These are phyloP conservation scores for Halesus radiatus DNA, from an alignment of 1,140 invertebrate genomes.

Conservation along the genomic window DNA sequence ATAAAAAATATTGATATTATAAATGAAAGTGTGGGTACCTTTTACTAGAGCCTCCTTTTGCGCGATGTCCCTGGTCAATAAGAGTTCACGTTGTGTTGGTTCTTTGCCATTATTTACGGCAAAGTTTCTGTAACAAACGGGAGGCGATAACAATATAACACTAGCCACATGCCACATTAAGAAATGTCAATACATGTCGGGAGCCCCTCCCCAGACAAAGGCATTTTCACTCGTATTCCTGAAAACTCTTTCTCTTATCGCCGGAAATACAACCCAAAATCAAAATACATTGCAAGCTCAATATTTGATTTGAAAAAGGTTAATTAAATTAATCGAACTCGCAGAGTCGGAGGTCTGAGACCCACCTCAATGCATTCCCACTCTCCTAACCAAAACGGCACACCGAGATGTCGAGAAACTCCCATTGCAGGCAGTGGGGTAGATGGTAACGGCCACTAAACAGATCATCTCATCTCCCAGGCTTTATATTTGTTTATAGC, in stretches of 20 bases:
- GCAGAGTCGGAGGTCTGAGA: conserved; percentile 61
- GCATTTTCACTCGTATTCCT: conserved; percentile 27
- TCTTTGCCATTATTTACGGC: conserved; percentile 48
- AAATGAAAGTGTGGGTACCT: conserved; percentile 25
- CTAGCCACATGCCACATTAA: conserved; percentile 42
- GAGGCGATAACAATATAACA: conserved; percentile 16
- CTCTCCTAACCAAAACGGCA: conserved; percentile 53
- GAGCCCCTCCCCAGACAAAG: conserved; percentile 51
- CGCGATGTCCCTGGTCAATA: conserved; percentile 33
- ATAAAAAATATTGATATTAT: conserved; percentile 24
- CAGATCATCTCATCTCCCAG: not conserved
- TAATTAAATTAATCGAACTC: conserved; percentile 68
- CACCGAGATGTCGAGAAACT: conserved; percentile 33
- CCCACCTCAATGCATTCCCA: conserved; percentile 64
- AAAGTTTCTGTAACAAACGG: conserved; percentile 45
- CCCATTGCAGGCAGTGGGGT: not conserved
- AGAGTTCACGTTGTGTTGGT: conserved; percentile 12
- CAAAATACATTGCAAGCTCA: not conserved
- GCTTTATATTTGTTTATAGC: conserved; percentile 14
- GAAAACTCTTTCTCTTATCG: not conserved
- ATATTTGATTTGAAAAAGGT: conserved; percentile 9
- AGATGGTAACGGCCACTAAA: not conserved
- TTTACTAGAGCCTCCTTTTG: not conserved
- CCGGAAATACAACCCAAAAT: conserved; percentile 5
- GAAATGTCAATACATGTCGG: conserved; percentile 51